phyloP scores from a whole-genome alignment of 2,797 vertebrate species.

The Gobio occitaniae region DNA sequence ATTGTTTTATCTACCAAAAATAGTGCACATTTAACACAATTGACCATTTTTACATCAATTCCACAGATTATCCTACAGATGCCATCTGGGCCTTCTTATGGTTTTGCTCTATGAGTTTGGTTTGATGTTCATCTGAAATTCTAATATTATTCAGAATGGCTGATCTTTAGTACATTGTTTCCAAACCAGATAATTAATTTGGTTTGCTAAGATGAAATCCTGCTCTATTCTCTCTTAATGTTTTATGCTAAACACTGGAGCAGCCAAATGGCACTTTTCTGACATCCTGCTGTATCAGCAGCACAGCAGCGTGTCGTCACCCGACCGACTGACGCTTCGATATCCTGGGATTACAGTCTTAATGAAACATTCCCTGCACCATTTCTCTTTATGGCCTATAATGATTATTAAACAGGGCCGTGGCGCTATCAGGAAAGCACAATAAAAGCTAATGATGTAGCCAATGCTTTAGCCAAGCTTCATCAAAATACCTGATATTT shows the following conservation, averaged over 20 bases:
- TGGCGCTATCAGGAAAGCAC: conserved; percentile 49
- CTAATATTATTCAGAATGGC: background rate
- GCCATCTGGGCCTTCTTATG: too few relatives aligned
- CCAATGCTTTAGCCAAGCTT: conserved; percentile 52
- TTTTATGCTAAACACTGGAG: conserved; percentile 30
- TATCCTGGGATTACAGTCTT: conserved; percentile 57
- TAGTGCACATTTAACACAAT: background rate
- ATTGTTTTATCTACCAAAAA: background rate
- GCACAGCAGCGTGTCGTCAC: conserved; percentile 39
- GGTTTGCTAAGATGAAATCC: conserved; percentile 8
- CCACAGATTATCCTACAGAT: background rate
- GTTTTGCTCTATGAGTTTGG: background rate
- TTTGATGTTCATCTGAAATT: background rate
- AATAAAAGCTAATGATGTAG: conserved; percentile 57
- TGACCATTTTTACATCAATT: background rate
- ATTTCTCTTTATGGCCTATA: conserved; percentile 65
- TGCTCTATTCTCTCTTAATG: conserved; percentile 42
- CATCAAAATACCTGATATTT: conserved; percentile 52
- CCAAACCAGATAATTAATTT: conserved; percentile 10
- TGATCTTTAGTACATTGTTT: conserved; percentile 3
- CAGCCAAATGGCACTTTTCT: conserved; percentile 47
- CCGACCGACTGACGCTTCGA: conserved; percentile 48
- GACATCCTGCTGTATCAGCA: conserved; percentile 57
- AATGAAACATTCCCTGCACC: conserved; percentile 62
- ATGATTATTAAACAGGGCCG: conserved; percentile 63